Evolutionary conservation across 1,140 invertebrate species (phyloP), one percentile per base, ranked within the genome.

Genomic region (Megathymus violae): DNA sequence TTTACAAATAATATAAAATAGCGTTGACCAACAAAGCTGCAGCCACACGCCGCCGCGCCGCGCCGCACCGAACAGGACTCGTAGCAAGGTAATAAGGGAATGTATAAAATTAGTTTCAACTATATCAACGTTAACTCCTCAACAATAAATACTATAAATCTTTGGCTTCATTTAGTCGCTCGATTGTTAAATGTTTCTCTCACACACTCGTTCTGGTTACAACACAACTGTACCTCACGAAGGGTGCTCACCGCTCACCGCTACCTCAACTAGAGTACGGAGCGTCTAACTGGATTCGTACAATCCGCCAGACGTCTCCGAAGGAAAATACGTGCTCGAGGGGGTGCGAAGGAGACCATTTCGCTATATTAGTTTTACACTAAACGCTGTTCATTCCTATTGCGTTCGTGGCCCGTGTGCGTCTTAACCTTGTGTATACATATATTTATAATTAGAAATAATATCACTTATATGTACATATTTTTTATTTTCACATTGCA

Each of bases 111-210:
- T 79, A 85, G 63, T 78, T 80, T 82, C 80, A 74, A 79, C 79
- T 81, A 80, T 80, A 83, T 79, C 75, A 77, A 80, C 70, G 79
- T 80, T 83, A 82, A 76, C 72, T 76, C 78, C 75, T 82, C 83
- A 80, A 83, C 76, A 85, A 84, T 86, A 86, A 90, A 90, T 90
- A 90, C 82, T 88, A 88, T 84, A 86, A 87, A 88, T 90, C 88
- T 90, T 90, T 90, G 88, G 88, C 82, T 90, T 86, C 78, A 85
- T 78, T 81, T 80, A 85, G 81, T 84, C 81, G 76, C 72, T 80
- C 71, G 71, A 79, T 80, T 85, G 78, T 68, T 78, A 81, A 76
- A 78, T 72, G 92, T n/a, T n/a, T 80, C 64, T 61, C 91, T 75
- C 4, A 64, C 69, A 5, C 69, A 44, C 11, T 38, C 63, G 14